A percentile compares a stretch with the other conserved stretches of the same genome.
These are phyloP conservation scores for Cettia cetti DNA, from an alignment of 2,113 vertebrate genomes.

Conservation along the genomic window DNA sequence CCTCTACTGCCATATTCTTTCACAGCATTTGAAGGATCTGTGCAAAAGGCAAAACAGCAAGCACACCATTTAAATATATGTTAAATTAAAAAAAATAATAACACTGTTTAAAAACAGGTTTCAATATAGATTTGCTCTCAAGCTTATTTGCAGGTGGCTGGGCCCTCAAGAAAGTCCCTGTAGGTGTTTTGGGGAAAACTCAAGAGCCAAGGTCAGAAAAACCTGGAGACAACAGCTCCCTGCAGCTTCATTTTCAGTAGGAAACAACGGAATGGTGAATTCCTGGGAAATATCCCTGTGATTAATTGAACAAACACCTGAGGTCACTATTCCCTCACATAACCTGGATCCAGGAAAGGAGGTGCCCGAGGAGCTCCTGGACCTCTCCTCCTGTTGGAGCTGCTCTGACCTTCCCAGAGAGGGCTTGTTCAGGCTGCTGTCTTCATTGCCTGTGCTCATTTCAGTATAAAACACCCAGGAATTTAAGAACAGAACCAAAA, in stretches of 20 bases:
- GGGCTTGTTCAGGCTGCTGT: background rate
- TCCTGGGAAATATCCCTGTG: background rate
- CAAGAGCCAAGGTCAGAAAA: background rate
- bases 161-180: background rate
- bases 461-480: background rate
- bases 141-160: background rate
- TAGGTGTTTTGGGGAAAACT: background rate
- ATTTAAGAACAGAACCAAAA: background rate
- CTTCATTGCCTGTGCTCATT: background rate
- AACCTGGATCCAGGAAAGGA: background rate
- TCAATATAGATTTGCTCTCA: background rate
- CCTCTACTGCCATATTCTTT: background rate
- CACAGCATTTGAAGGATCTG: background rate
- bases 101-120: background rate
- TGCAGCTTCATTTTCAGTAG: background rate
- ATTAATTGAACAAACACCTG: slow-evolving; percentile 30
- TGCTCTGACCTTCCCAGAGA: background rate
- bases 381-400: background rate
- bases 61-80: background rate
- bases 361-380: background rate
- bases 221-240: background rate
- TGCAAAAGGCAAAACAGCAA: no score
- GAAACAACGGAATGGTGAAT: background rate
- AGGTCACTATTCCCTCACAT: slow-evolving; percentile 44
- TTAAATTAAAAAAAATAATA: fast-evolving